A percentile compares a stretch with the other conserved stretches of the same genome.
phyloP scores from a whole-genome alignment of 2,797 vertebrate genomes.

The Pterois miles region DNA sequence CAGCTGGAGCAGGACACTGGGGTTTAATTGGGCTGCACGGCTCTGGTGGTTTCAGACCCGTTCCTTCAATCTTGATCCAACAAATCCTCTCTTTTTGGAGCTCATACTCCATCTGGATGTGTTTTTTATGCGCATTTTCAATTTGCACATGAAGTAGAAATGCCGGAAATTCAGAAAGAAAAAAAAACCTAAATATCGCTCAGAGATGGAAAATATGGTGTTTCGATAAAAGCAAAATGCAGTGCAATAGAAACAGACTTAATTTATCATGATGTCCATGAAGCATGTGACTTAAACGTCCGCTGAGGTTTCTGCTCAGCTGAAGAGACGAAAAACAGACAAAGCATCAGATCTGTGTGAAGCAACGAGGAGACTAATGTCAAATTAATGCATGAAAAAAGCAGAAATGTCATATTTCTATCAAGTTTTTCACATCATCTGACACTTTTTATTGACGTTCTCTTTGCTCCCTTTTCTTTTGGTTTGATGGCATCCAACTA shows the following conservation, averaged over 20 bases:
- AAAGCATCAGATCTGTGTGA: background rate
- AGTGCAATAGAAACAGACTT: background rate
- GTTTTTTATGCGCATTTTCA: background rate
- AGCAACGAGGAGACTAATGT: no score
- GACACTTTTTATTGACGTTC: background rate
- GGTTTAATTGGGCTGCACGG: constrained; percentile 59
- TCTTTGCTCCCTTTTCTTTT: background rate
- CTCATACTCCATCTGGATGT: background rate
- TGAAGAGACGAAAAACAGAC: background rate
- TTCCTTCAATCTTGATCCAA: constrained; percentile 6
- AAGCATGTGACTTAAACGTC: background rate
- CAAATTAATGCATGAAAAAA: background rate
- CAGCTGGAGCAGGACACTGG: constrained; percentile 42
- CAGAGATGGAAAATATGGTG: background rate
- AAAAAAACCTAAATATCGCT: background rate
- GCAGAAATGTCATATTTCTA: background rate
- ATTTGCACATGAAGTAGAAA: background rate
- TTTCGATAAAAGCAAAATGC: background rate
- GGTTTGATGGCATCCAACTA: background rate
- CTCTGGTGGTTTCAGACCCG: constrained; percentile 23
- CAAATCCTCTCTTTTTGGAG: constrained; percentile 7
- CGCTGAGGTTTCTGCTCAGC: background rate
- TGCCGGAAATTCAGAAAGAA: background rate
- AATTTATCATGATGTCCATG: background rate
- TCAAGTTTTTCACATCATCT: background rate